A percentile compares a stretch with the other conserved stretches of the same genome.
Evolutionary conservation across 1,140 invertebrate species (phyloP).

Genomic region (Protaetia brevitarsis): DNA sequence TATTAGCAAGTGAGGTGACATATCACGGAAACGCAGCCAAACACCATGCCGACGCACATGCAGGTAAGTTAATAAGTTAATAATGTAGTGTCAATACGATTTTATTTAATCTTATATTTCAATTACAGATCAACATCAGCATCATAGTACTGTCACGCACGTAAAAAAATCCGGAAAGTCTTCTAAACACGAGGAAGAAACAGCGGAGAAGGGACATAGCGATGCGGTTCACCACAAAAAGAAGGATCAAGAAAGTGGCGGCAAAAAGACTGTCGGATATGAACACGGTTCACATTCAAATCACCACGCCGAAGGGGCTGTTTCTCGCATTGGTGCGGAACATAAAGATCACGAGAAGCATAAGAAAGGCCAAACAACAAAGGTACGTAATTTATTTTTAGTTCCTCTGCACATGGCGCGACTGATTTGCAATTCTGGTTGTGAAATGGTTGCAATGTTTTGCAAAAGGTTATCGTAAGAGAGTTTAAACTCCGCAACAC

Average conservation of each 20-base stretch:
- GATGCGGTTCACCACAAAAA: constrained; percentile 32
- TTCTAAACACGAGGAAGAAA: constrained; percentile 38
- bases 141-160: constrained; percentile 19
- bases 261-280: constrained; percentile 37
- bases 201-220: constrained; percentile 35
- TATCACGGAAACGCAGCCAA: not conserved
- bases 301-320: constrained; percentile 34
- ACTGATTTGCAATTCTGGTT: too few relatives aligned
- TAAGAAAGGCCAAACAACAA: constrained; percentile 37
- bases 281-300: constrained; percentile 33
- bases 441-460: too few relatives aligned
- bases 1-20: not conserved
- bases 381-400: constrained; percentile 27
- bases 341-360: constrained; percentile 34
- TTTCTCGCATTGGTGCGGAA: constrained; percentile 37
- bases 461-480: too few relatives aligned
- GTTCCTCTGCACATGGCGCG: too few relatives aligned
- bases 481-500: too few relatives aligned
- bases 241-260: constrained; percentile 35
- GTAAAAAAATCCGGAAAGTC: constrained; percentile 32
- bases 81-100: too few relatives aligned
- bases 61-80: not conserved
- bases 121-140: not conserved
- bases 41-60: not conserved
- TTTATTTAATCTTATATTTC: too few relatives aligned